Evolutionary conservation across 1,140 invertebrate species (phyloP).

Genomic region (Drosophila rhopaloa): DNA sequence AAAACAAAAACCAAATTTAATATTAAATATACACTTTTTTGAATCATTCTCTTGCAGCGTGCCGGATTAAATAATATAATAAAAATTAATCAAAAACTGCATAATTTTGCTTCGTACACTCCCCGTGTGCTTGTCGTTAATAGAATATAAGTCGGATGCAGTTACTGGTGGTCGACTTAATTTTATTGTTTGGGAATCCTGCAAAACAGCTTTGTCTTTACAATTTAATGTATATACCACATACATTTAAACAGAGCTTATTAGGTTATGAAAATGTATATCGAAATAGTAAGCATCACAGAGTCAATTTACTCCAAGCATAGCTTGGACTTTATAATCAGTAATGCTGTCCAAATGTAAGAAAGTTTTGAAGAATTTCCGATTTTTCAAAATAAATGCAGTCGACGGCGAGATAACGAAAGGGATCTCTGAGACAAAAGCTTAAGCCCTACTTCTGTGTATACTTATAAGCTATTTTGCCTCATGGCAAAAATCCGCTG

Average conservation of each 20-base stretch:
- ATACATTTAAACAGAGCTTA: constrained; percentile 17
- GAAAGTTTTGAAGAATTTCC: neutral
- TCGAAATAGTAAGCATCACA: constrained; percentile 30
- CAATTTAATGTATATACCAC: constrained; percentile 32
- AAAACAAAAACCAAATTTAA: no score
- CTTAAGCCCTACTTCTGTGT: neutral
- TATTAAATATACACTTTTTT: no score
- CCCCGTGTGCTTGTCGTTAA: no score
- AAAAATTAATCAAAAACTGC: no score
- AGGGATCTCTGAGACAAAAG: neutral
- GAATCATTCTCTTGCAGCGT: no score
- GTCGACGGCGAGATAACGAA: neutral
- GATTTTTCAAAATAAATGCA: neutral
- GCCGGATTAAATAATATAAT: no score
- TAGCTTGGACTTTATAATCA: neutral
- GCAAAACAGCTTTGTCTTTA: constrained; percentile 13
- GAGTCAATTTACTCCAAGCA: constrained; percentile 26
- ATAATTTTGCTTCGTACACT: no score
- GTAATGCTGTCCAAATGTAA: constrained; percentile 9
- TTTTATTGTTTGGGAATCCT: constrained; percentile 30
- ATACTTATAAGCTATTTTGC: constrained; percentile 45
- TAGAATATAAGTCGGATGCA: no score
- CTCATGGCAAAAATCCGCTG: constrained; percentile 44
- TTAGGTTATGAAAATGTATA: constrained; percentile 4
- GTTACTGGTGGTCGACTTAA: neutral